Evolutionary conservation across 2,888 invertebrate species (phyloP).

Genomic region (Vannuccia rotundouncinata): DNA sequence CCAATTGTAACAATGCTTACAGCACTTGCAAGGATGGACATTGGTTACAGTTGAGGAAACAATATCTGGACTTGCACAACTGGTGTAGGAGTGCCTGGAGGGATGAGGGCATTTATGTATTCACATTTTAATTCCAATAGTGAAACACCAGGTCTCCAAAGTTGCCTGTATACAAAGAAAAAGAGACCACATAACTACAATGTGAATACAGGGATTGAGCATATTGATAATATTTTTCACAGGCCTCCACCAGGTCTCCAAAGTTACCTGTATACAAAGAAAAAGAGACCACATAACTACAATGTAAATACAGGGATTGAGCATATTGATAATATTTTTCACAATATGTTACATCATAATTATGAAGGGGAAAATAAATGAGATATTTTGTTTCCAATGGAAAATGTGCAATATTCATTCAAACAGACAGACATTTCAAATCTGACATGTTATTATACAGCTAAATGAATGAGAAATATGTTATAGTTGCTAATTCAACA

Average conservation of each 20-base stretch:
- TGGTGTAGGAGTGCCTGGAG: background rate
- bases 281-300: background rate
- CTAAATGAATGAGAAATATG: background rate
- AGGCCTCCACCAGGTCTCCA: too few relatives aligned
- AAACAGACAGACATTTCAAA: background rate
- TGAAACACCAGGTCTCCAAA: background rate
- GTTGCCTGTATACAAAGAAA: background rate
- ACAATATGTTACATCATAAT: background rate
- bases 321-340: background rate
- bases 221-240: too few relatives aligned
- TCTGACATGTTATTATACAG: background rate
- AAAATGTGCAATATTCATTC: background rate
- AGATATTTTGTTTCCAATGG: background rate
- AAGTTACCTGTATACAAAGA: background rate
- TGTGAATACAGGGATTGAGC: too few relatives aligned
- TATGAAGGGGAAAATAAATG: background rate
- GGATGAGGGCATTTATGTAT: background rate
- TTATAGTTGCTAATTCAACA: background rate
- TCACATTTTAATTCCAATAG: background rate
- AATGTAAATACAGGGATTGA: background rate
- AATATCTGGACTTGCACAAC: background rate
- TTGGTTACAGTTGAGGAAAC: background rate
- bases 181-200: background rate
- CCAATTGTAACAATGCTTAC: background rate
- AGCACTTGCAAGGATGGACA: background rate